Conservation (phyloP, 2,113 vertebrate genomes). For the Fregata magnificens region DNA sequence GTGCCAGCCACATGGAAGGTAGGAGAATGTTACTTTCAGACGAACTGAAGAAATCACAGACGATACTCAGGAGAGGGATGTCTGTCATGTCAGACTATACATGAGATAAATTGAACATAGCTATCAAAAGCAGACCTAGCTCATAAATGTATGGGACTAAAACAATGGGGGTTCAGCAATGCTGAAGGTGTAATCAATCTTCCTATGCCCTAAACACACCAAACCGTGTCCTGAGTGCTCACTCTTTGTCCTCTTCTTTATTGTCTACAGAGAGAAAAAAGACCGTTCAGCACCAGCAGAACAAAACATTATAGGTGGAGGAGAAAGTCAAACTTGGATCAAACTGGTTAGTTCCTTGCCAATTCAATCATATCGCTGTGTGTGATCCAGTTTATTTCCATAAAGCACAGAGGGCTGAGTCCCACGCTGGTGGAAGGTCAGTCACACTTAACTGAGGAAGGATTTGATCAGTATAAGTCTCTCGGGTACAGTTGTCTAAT, state of each 20-base stretch:
- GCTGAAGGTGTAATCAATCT: background rate
- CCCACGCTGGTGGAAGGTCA: background rate
- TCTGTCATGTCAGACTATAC: background rate
- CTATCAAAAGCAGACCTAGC: background rate
- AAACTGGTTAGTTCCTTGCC: background rate
- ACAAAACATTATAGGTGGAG: background rate
- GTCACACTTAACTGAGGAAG: background rate
- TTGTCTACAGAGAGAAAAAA: background rate
- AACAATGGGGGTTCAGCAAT: background rate
- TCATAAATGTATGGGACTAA: background rate
- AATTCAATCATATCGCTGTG: background rate
- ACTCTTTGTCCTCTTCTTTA: background rate
- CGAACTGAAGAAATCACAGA: background rate
- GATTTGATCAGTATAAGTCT: background rate
- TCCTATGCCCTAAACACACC: background rate
- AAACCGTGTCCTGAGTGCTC: background rate
- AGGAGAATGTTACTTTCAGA: background rate
- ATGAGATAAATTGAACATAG: background rate
- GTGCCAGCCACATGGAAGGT: background rate
- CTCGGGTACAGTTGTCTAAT: background rate
- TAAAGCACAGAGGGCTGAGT: background rate
- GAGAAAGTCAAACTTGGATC: background rate
- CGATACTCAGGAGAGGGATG: background rate
- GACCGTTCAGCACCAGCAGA: background rate
- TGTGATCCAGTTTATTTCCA: background rate